Percentiles rank a stretch among this genome's conserved stretches.
These are phyloP conservation scores for Dendrolimus punctatus DNA, from an alignment of 1,140 invertebrate genomes.

Conservation along the genomic window DNA sequence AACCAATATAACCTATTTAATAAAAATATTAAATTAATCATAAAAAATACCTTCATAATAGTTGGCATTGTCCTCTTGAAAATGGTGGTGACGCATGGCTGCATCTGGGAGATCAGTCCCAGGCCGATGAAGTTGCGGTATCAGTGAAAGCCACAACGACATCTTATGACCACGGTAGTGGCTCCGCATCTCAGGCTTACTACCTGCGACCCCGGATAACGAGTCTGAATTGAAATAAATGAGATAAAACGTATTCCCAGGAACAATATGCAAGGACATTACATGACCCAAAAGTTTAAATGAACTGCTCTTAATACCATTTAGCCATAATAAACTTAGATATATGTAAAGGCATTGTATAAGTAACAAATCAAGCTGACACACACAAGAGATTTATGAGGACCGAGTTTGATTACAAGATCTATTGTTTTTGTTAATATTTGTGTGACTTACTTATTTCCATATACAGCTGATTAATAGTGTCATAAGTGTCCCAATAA, in stretches of 20 bases:
- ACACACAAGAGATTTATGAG: not conserved
- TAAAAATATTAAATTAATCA: not conserved
- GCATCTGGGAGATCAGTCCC: constrained; percentile 73
- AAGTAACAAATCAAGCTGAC: not conserved
- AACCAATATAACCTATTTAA: not conserved
- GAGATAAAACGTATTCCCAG: constrained; percentile 10
- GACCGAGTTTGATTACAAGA: too few relatives aligned
- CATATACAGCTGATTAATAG: constrained; percentile 90
- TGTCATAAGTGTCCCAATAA: constrained; percentile 92
- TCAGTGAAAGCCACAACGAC: constrained; percentile 92
- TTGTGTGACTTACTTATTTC: constrained; percentile 78
- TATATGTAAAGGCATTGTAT: not conserved
- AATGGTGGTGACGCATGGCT: constrained; percentile 86
- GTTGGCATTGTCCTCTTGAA: constrained; percentile 74
- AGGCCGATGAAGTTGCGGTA: constrained; percentile 89
- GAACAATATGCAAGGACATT: constrained; percentile 5
- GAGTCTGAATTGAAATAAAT: constrained; percentile 21
- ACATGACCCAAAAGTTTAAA: constrained; percentile 26
- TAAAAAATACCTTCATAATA: constrained; percentile 50
- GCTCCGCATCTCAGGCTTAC: constrained; percentile 82
- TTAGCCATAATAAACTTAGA: not conserved
- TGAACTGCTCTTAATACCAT: constrained; percentile 8
- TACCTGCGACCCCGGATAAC: constrained; percentile 66
- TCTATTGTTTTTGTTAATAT: too few relatives aligned
- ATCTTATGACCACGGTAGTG: constrained; percentile 93